Evolutionary conservation across 1,140 invertebrate genomes (phyloP).

Genomic region (Bicyclus anynana): DNA sequence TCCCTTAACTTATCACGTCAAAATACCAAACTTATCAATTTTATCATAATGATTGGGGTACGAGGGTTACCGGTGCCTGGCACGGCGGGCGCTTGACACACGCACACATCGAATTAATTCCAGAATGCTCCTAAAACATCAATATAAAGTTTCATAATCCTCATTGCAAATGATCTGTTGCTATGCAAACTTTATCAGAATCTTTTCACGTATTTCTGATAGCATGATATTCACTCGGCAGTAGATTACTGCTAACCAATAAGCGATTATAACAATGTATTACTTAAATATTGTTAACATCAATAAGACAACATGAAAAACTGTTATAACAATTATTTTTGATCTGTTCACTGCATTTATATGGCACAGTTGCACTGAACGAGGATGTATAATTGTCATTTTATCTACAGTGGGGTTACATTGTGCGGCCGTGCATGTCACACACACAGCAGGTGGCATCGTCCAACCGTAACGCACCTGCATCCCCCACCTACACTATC

Average conservation of each 20-base stretch:
- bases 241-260: neutral
- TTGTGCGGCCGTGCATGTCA: constrained; percentile 58
- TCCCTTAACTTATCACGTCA: constrained; percentile 22
- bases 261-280: neutral
- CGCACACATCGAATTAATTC: constrained; percentile 5
- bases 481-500: constrained; percentile 47
- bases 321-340: neutral
- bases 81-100: constrained; percentile 37
- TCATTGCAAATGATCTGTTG: neutral
- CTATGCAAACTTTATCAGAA: neutral
- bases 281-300: neutral
- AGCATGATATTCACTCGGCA: neutral
- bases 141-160: neutral
- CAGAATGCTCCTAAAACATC: neutral
- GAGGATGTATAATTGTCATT: constrained; percentile 13
- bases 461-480: constrained; percentile 64
- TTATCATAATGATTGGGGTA: constrained; percentile 43
- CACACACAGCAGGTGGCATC: constrained; percentile 58
- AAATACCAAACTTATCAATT: constrained; percentile 44
- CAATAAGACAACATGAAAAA: neutral
- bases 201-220: neutral
- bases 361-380: neutral
- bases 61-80: constrained; percentile 52
- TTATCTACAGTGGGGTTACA: constrained; percentile 39
- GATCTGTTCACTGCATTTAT: neutral